These are phyloP conservation scores for Tetanocera ferruginea DNA, from an alignment of 2,888 invertebrate genomes.

Conservation along the genomic window DNA sequence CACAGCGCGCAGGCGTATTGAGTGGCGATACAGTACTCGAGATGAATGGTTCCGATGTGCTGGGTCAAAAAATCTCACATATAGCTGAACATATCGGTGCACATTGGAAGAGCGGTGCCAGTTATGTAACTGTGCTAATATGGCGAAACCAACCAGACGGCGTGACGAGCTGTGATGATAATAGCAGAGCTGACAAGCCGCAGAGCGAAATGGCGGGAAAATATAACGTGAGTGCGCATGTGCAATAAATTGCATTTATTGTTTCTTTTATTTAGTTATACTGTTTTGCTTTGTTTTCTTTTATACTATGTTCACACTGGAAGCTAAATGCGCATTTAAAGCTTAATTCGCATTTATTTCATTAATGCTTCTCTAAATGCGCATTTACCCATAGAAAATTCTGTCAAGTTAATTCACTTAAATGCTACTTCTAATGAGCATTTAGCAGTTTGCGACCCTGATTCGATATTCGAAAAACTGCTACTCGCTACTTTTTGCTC, in stretches of 20 bases:
- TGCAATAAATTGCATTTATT: not conserved
- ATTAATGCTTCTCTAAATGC: too few relatives aligned
- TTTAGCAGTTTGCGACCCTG: too few relatives aligned
- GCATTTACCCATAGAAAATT: too few relatives aligned
- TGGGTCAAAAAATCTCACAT: conserved; percentile 66
- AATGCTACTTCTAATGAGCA: too few relatives aligned
- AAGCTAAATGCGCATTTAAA: too few relatives aligned
- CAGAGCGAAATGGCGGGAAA: not conserved
- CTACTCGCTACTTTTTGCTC: too few relatives aligned
- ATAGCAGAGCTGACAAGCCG: conserved; percentile 40
- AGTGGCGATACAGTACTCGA: conserved; percentile 80
- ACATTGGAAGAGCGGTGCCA: conserved; percentile 65
- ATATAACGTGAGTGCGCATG: conserved; percentile 12
- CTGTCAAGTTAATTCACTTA: too few relatives aligned
- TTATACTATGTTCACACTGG: too few relatives aligned
- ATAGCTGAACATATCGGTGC: conserved; percentile 63
- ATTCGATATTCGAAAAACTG: too few relatives aligned
- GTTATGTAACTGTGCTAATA: conserved; percentile 62
- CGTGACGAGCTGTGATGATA: conserved; percentile 45
- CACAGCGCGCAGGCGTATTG: conserved; percentile 76
- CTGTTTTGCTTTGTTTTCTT: too few relatives aligned
- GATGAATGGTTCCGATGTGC: conserved; percentile 67
- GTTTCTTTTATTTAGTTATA: not conserved
- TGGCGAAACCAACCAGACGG: conserved; percentile 63
- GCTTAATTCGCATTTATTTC: too few relatives aligned